Conservation (phyloP, 2,888 invertebrate genomes). For the Coelinius sp. region DNA sequence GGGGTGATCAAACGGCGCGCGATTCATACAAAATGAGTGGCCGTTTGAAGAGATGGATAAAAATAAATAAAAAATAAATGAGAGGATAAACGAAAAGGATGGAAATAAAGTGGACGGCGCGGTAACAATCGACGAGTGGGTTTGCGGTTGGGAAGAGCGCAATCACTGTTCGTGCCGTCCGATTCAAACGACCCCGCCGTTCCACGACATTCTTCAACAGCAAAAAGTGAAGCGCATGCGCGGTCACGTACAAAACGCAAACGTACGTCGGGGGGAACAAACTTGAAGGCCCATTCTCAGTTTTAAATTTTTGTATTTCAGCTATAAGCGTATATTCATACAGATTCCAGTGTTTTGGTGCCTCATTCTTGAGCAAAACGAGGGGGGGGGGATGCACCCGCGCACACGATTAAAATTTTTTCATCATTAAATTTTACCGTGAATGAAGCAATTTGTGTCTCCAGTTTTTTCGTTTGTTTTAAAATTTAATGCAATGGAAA, state of each 20-base stretch:
- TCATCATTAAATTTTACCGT: constrained; percentile 22
- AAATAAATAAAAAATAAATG: constrained; percentile 14
- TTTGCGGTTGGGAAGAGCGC: constrained; percentile 52
- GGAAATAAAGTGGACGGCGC: constrained; percentile 47
- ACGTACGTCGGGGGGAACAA: constrained; percentile 20
- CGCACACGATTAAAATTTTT: constrained; percentile 30
- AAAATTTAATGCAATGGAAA: background rate
- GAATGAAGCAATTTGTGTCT: constrained; percentile 36
- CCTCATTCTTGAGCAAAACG: constrained; percentile 16
- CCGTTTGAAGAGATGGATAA: constrained; percentile 29
- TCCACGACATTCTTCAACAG: constrained; percentile 60
- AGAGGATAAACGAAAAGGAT: constrained; percentile 22
- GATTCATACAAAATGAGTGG: constrained; percentile 66
- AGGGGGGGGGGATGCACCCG: background rate
- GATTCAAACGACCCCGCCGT: constrained; percentile 69
- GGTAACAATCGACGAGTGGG: constrained; percentile 62
- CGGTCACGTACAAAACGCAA: constrained; percentile 57
- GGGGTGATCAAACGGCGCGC: constrained; percentile 67
- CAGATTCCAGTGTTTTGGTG: constrained; percentile 43
- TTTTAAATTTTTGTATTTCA: constrained; percentile 3
- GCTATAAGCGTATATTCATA: constrained; percentile 41
- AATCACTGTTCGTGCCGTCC: constrained; percentile 56
- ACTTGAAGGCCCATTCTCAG: constrained; percentile 11
- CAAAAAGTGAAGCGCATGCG: constrained; percentile 65
- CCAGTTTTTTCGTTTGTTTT: background rate